Conservation (phyloP, 2,797 vertebrate species). For the Sebastes minor region DNA sequence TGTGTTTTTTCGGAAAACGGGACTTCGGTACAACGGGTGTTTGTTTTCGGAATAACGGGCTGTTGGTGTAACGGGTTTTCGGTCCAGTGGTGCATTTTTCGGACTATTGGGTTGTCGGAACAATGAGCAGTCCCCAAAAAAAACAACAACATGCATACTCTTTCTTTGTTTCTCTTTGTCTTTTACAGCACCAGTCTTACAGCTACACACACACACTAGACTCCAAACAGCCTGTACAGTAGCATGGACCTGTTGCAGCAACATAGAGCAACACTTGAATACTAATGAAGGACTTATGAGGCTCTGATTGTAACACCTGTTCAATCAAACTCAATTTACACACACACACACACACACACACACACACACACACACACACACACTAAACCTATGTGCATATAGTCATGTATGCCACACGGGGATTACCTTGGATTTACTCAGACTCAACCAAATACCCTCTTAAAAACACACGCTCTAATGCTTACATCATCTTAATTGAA, state of each 20-base stretch:
- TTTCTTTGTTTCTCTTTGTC: not conserved
- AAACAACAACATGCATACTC: too few relatives aligned
- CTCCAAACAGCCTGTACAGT: not conserved
- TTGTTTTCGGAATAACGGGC: too few relatives aligned
- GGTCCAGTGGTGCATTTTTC: too few relatives aligned
- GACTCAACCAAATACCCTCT: not conserved
- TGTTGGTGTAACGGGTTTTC: too few relatives aligned
- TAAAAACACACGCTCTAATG: not conserved
- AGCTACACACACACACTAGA: not conserved
- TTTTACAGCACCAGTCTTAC: not conserved
- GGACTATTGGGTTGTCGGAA: too few relatives aligned
- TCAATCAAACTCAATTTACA: conserved; percentile 25
- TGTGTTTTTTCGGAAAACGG: too few relatives aligned
- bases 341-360: not conserved
- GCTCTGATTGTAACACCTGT: not conserved
- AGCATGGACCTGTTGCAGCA: not conserved
- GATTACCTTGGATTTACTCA: not conserved
- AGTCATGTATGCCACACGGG: not conserved
- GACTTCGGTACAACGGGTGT: too few relatives aligned
- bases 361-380: not conserved
- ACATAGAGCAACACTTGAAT: conserved; percentile 10
- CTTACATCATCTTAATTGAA: not conserved
- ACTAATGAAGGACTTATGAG: conserved; percentile 9
- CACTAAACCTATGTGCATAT: not conserved
- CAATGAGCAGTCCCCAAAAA: too few relatives aligned